Base-by-base conservation (phyloP, 2,113 vertebrate genomes). In the Anoplopoma fimbria region DNA sequence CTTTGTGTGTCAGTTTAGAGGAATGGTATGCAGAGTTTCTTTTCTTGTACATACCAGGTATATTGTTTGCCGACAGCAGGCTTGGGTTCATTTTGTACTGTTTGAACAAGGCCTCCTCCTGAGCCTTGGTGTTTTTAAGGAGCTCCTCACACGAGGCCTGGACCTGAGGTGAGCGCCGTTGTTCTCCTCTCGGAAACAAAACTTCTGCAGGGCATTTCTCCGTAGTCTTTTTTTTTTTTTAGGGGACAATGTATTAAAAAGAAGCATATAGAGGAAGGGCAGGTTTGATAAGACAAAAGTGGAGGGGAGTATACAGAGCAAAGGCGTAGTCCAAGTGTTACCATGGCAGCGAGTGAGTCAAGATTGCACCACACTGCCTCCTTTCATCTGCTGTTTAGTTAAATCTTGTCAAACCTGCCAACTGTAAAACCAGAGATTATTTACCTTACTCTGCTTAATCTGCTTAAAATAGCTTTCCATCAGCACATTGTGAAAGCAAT, bases 101-200 rank as follows among this genome's bases (percentile, higher is more conserved):
- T n/a, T 92, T 91, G 90, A 96, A 99, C 85, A 98, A 97, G 0
- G 80, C 62, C 4, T 95, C 77, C 19, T 99, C 97, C 81, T 96
- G 93, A 47, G 91, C 82, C 1, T 88, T 85, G 0, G 93, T 92
- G 91, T 95, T 91, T 57, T 93, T 92, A 12, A 93, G 87, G 45
- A 96, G 93, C 23, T 91, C 93, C 29, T 96, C 93, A 69, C 95
- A 91, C 1, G 89, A 92, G 14, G 94, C 93, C 42, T 94, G 92
- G 64, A 99, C 97, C 38, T 95, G 91, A 9, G 97, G 95, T 17
- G 94, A 83, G 5, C 6, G 4, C 8, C 72, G 81, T 45, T 55
- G 69, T 65, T 92, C 94, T 45, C 47, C 81, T 15, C 78, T 77
- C 4, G 89, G 93, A 49, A 97, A 98, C 1, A 97, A 88, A 60